phyloP scores from a whole-genome alignment of 2,113 vertebrate genomes.

The Melanerpes aurifrons region DNA sequence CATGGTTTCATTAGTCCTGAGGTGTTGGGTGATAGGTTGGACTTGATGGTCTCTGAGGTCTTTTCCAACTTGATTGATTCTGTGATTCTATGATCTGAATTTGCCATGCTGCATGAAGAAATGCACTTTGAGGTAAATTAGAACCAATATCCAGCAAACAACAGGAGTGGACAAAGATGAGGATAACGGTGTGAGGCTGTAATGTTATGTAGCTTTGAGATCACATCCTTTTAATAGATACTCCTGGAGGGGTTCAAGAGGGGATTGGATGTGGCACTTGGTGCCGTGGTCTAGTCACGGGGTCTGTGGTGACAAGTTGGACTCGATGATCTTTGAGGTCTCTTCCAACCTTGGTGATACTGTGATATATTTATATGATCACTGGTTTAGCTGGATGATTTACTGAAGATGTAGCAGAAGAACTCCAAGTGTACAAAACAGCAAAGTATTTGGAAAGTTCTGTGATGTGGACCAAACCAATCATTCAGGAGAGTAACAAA shows the following conservation, averaged over 20 bases:
- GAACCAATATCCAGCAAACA: neutral
- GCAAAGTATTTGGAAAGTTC: neutral
- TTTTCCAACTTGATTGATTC: too few relatives aligned
- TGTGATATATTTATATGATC: too few relatives aligned
- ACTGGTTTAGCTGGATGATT: neutral
- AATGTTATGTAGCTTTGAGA: neutral
- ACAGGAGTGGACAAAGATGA: neutral
- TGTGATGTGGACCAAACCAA: neutral
- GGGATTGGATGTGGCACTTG: too few relatives aligned
- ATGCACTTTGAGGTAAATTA: neutral
- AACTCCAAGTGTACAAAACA: neutral
- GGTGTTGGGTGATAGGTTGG: too few relatives aligned
- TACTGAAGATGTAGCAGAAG: neutral
- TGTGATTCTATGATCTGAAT: neutral
- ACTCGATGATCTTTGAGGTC: too few relatives aligned
- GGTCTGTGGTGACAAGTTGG: too few relatives aligned
- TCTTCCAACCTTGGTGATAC: too few relatives aligned
- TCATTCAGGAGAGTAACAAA: neutral
- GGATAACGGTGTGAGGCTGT: neutral
- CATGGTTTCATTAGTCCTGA: too few relatives aligned
- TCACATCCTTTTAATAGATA: neutral
- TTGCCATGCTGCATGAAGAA: neutral
- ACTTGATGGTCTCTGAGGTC: too few relatives aligned
- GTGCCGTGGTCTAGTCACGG: too few relatives aligned
- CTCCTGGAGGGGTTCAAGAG: too few relatives aligned